phyloP scores from a whole-genome alignment of 2,888 invertebrate genomes.

The Helicoverpa assulta region DNA sequence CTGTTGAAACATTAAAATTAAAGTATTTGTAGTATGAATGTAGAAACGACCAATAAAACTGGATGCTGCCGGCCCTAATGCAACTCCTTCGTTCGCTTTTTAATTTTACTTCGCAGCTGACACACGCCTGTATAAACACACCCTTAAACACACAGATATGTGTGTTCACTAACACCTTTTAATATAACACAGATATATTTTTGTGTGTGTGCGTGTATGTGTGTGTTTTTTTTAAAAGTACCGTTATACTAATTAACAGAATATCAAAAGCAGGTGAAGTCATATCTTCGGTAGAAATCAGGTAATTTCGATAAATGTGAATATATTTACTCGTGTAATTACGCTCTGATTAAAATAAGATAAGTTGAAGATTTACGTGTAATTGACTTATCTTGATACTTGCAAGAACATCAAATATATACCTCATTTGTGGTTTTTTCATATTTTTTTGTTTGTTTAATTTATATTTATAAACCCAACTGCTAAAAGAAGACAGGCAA shows the following conservation, averaged over 20 bases:
- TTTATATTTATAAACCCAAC: too few species aligned
- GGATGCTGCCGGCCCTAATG: conserved; percentile 72
- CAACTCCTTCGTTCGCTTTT: conserved; percentile 78
- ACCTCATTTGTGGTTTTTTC: too few species aligned
- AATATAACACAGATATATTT: conserved; percentile 31
- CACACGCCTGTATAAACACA: conserved; percentile 84
- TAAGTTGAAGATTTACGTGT: not conserved
- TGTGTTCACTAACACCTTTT: conserved; percentile 52
- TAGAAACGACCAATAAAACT: conserved; percentile 1
- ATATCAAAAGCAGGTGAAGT: conserved; percentile 38
- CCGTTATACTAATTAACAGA: conserved; percentile 38
- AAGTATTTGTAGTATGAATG: not conserved
- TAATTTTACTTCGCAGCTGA: conserved; percentile 87
- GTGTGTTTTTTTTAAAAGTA: conserved; percentile 21
- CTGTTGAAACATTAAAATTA: not conserved
- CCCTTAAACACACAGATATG: conserved; percentile 73
- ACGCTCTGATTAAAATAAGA: conserved; percentile 2
- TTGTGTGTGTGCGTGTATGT: conserved; percentile 7
- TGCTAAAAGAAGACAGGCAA: too few species aligned
- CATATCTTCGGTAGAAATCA: conserved; percentile 6
- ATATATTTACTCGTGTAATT: not conserved
- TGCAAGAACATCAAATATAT: not conserved
- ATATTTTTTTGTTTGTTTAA: not conserved
- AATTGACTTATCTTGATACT: conserved; percentile 7
- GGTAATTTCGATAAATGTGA: not conserved